phyloP scores from a whole-genome alignment of 1,140 invertebrate species.

The Panagrolaimus sp. region DNA sequence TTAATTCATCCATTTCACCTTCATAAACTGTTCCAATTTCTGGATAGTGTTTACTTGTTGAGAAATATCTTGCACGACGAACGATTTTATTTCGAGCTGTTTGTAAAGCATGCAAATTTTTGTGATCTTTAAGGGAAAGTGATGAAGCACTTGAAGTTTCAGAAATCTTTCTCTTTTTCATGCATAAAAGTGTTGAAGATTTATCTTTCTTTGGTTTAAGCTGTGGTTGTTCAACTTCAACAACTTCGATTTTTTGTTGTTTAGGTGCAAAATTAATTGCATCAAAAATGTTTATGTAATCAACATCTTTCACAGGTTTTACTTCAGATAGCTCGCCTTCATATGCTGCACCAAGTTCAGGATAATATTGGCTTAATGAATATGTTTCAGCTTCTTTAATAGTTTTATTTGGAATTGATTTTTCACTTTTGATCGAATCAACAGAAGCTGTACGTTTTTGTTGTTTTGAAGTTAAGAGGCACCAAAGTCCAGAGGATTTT shows the following conservation, averaged over 20 bases:
- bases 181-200: too few species aligned
- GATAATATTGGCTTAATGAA: background rate
- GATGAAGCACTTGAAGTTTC: too few species aligned
- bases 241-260: too few species aligned
- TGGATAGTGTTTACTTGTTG: background rate
- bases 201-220: too few species aligned
- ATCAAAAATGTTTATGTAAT: background rate
- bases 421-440: background rate
- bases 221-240: too few species aligned
- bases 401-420: background rate
- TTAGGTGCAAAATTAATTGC: background rate
- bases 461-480: background rate
- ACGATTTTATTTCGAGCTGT: too few species aligned
- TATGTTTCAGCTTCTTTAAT: background rate
- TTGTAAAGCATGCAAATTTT: too few species aligned
- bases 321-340: conserved; percentile 20
- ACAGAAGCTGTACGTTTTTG: background rate
- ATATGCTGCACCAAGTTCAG: conserved; percentile 5
- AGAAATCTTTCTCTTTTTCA: too few species aligned
- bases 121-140: too few species aligned
- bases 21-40: conserved; percentile 16
- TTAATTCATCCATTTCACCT: conserved; percentile 15
- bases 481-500: background rate
- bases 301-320: background rate
- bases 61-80: too few species aligned